phyloP scores from a whole-genome alignment of 2,888 invertebrate genomes.

The Nyleta sp. region DNA sequence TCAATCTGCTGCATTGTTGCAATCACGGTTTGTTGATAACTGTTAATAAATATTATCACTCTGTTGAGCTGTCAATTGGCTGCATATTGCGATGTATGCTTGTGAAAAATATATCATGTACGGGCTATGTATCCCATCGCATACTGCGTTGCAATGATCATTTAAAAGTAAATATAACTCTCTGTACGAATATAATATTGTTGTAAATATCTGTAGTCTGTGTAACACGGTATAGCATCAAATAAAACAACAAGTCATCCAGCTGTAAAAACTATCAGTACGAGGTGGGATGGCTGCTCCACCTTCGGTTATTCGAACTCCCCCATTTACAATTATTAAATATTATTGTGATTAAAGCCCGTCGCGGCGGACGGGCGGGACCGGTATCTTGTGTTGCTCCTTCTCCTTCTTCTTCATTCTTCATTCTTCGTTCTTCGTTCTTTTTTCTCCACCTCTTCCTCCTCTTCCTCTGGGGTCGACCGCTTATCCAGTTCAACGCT shows the following conservation, averaged over 20 bases:
- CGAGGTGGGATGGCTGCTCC: conserved; percentile 83
- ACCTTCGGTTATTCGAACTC: conserved; percentile 77
- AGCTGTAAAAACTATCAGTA: conserved; percentile 80
- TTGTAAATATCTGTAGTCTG: conserved; percentile 83
- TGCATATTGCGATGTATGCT: conserved; percentile 79
- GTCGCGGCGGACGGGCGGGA: conserved; percentile 32
- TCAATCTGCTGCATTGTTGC: conserved; percentile 80
- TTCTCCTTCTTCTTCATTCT: too few species aligned
- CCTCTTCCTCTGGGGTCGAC: too few species aligned
- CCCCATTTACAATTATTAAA: conserved; percentile 52
- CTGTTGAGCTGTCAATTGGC: conserved; percentile 81
- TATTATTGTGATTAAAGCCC: conserved; percentile 52
- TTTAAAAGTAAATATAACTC: conserved; percentile 82
- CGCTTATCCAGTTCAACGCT: too few species aligned
- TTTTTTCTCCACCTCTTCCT: too few species aligned
- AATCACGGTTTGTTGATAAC: conserved; percentile 81
- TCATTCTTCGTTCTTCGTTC: too few species aligned
- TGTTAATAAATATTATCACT: conserved; percentile 81
- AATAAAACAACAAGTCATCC: conserved; percentile 82
- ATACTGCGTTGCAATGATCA: conserved; percentile 80
- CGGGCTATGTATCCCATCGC: conserved; percentile 77
- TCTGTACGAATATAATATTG: conserved; percentile 83
- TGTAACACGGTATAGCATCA: conserved; percentile 83
- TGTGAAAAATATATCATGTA: conserved; percentile 80
- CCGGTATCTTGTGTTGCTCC: conserved; percentile 50